Conservation (phyloP, 1,140 invertebrate species). For the Batillaria attramentaria region DNA sequence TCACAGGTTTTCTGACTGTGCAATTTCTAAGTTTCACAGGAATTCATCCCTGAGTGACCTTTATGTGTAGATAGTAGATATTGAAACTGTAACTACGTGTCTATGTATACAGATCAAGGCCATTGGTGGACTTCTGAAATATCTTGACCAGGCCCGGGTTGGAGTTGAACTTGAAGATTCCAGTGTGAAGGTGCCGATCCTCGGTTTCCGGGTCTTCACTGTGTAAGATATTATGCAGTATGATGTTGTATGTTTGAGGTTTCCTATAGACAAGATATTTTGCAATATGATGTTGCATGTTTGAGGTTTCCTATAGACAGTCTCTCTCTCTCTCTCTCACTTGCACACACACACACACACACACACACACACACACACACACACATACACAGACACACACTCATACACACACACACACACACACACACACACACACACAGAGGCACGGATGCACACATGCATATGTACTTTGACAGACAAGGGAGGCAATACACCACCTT, state of each 20-base stretch:
- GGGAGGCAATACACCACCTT: too few species aligned
- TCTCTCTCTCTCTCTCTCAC: too few species aligned
- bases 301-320: background rate
- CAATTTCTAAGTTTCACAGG: background rate
- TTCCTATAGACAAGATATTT: background rate
- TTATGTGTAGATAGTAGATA: too few species aligned
- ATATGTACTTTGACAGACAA: too few species aligned
- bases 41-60: background rate
- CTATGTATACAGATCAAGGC: constrained; percentile 75
- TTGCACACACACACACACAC: too few species aligned
- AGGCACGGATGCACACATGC: too few species aligned
- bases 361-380: background rate
- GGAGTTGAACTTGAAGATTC: constrained; percentile 74
- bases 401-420: too few species aligned
- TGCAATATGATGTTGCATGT: background rate
- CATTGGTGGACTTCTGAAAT: constrained; percentile 82
- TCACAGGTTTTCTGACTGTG: too few species aligned
- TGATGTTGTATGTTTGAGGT: too few species aligned
- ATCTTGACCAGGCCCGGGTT: constrained; percentile 81
- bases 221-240: constrained; percentile 74
- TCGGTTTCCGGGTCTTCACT: constrained; percentile 77
- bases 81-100: too few species aligned
- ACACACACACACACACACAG: too few species aligned
- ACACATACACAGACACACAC: too few species aligned
- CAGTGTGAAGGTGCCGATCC: constrained; percentile 73